Evolutionary conservation across 2,888 invertebrate genomes (phyloP), one percentile per base, ranked within the genome.

Genomic region (Aphodius sticticus): DNA sequence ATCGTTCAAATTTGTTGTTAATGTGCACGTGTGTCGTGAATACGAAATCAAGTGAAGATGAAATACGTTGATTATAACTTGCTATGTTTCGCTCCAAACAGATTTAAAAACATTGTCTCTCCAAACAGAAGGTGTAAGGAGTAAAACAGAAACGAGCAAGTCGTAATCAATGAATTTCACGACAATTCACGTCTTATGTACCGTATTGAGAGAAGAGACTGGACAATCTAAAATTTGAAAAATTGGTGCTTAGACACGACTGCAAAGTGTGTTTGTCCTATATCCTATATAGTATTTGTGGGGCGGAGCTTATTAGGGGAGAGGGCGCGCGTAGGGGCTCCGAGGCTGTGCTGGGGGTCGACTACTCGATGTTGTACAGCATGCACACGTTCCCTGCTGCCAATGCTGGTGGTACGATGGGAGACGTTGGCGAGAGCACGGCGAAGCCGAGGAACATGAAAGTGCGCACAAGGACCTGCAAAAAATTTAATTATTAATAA

Each of bases 401-500:
- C 81, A 88, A 82, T 36, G 87, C 86, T 86, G 93, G 92, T 82
- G 95, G 95, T 85, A 95, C 93, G 87, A 95, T 90, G 79, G 93
- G 93, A 83, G 97, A 95, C 84, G 93, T 95, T 72, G 98, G 96
- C 70, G 96, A 93, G 86, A 98, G 91, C 81, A 96, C 93, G 84
- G 94, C 93, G 91, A 99, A 99, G 81, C 99, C 99, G 92, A 99
- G 93, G 91, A 97, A 98, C 95, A 97, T 97, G 93, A 99, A 99
- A 69, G 98, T 97, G 85, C 98, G 95, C 83, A 99, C 94, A 86
- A 99, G 92, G 84, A 95, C 94, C 77, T 95, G 53, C 53, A 53
- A 53, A 53, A 53, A 2, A 9, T 2, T 53, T 53, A 53, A 53
- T 7, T 53, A 26, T 26, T 26, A 26, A 26, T 26, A 2, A 26